Evolutionary conservation across 35 echinoderm and acorn worm species (phyloP).

Genomic region (Chiridota heheva): DNA sequence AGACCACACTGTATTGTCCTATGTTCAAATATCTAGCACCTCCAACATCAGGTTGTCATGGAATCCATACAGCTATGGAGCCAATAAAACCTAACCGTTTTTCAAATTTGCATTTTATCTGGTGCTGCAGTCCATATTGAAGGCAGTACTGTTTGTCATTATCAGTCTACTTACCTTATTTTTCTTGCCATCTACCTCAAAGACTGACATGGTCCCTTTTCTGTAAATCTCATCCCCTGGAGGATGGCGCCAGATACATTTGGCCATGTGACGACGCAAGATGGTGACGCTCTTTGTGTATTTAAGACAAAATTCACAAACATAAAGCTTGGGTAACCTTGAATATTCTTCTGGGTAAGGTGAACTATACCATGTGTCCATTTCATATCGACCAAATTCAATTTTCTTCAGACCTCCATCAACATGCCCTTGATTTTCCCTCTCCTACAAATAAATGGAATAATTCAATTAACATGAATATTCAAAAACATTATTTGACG

Average conservation of each 20-base stretch:
- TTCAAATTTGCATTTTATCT: no score
- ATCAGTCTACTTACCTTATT: no score
- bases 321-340: conserved; percentile 80
- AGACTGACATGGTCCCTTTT: conserved; percentile 85
- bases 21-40: no score
- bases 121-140: no score
- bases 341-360: conserved; percentile 97
- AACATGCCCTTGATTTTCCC: conserved; percentile 48
- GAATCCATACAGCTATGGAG: no score
- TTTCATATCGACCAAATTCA: conserved; percentile 92
- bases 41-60: no score
- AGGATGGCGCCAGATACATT: conserved; percentile 94
- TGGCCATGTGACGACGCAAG: conserved; percentile 81
- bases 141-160: no score
- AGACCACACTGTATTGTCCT: no score
- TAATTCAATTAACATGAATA: background rate
- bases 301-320: conserved; percentile 98
- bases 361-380: conserved; percentile 93
- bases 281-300: conserved; percentile 96
- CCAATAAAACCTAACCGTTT: no score
- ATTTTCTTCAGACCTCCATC: conserved; percentile 86
- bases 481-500: no score
- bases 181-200: conserved; percentile 99
- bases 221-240: conserved; percentile 96
- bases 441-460: conserved; percentile 61